Base-by-base conservation (phyloP, 2,113 vertebrate genomes). In the Sylvia atricapilla region DNA sequence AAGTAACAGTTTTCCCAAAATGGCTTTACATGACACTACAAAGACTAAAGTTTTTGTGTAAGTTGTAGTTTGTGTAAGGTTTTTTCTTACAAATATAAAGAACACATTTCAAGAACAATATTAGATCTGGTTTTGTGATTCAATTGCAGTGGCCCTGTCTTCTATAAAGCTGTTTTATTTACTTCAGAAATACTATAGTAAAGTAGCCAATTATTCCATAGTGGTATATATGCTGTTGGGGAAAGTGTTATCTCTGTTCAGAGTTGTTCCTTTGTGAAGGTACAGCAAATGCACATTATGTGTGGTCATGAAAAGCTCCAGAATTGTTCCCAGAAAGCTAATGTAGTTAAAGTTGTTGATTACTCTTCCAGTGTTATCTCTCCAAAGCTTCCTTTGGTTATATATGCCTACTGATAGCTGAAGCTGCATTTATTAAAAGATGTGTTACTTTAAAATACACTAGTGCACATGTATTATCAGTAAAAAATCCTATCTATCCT, bases 221-320 rank as follows among this genome's bases (percentile, higher is more conserved):
- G 28, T 24, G 19, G 15, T 30, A 1, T 41, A 4, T 75, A 10
- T n/a, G 16, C n/a, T 66, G 4, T 7, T 73, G 37, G 6, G 28
- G 37, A 62, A 66, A 59, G 41, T 22, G 4, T 52, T 13, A 3
- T 17, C 8, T 59, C 20, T 83, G 15, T 62, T n/a, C 8, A 30
- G 8, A 76, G 23, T 30, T 73, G 0, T 35, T 80, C 5, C 11
- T 66, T 59, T 66, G 30, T 67, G 41, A 91, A 76, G 9, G 28
- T 19, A 7, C 4, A 70, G 55, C 30, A 63, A 77, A 44, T 24
- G 8, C 7, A 5, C 0, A 0, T 62, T 69, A 33, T 2, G 5
- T 14, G 6, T 55, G 27, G 7, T 25, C 6, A 23, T 7, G 19
- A 37, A 60, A 83, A 66, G 8, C 11, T 89, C 9, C 28, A 20